A percentile compares a stretch with the other conserved stretches of the same genome.
Conservation (phyloP, 2,113 vertebrate genomes). For the Coptodon rendalli region DNA sequence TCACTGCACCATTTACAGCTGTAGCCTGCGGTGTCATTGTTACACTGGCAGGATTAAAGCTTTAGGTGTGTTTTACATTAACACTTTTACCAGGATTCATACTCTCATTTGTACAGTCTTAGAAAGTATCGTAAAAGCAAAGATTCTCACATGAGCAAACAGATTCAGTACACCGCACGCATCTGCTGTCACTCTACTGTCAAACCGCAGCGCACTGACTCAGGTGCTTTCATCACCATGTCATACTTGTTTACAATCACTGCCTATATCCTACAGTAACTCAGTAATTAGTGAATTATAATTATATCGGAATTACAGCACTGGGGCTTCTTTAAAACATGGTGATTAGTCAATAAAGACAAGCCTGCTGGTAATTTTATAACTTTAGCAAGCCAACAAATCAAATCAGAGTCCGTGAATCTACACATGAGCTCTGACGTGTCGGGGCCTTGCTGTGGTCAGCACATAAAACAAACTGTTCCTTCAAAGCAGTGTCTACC, state of each 20-base stretch:
- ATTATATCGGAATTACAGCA: neutral
- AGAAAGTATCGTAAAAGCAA: neutral
- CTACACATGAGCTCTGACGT: neutral
- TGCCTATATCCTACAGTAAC: neutral
- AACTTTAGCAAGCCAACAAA: neutral
- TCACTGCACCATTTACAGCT: neutral
- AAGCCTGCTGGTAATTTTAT: neutral
- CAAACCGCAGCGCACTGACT: constrained; percentile 2
- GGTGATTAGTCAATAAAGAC: neutral
- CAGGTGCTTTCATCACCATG: constrained; percentile 8
- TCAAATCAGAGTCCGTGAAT: neutral
- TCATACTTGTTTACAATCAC: neutral
- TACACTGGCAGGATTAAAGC: neutral
- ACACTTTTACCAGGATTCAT: neutral
- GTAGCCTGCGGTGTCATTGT: neutral
- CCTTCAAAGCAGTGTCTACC: neutral
- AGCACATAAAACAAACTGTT: neutral
- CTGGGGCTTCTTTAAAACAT: neutral
- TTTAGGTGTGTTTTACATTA: neutral
- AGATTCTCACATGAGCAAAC: neutral
- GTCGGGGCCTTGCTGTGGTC: neutral
- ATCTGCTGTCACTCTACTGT: neutral
- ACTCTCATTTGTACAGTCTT: neutral
- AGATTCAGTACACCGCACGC: neutral
- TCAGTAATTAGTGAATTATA: neutral